phyloP scores from a whole-genome alignment of 2,113 vertebrate genomes.

The Gallinago media region DNA sequence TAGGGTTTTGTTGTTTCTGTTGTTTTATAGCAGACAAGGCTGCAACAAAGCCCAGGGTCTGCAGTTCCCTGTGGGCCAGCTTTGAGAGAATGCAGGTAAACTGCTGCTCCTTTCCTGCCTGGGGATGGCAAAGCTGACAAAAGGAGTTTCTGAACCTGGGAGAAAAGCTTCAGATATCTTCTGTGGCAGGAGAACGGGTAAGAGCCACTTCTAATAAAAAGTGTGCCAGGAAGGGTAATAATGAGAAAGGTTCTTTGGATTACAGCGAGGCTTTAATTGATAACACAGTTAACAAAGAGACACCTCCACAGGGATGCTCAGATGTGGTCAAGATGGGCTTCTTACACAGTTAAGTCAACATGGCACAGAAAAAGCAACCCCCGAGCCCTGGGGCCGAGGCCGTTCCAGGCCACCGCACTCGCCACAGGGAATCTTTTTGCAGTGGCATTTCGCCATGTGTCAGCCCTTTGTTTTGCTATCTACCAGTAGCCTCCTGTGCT shows the following conservation, averaged over 20 bases:
- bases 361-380: slow-evolving; percentile 39
- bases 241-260: slow-evolving; percentile 3
- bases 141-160: not conserved
- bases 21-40: not conserved
- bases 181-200: not conserved
- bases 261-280: slow-evolving; percentile 25
- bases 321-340: slow-evolving; percentile 51
- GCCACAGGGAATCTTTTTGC: not conserved
- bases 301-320: slow-evolving; percentile 46
- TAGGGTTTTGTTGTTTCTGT: not conserved
- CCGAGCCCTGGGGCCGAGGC: not conserved
- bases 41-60: not conserved
- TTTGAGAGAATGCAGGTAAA: not conserved
- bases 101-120: not conserved
- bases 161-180: not conserved
- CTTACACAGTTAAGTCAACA: slow-evolving; percentile 59
- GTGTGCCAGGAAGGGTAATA: not conserved
- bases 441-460: slow-evolving; percentile 32
- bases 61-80: not conserved
- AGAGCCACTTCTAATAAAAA: not conserved
- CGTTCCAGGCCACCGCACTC: slow-evolving; percentile 37
- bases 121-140: not conserved
- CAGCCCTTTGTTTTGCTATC: slow-evolving; percentile 36
- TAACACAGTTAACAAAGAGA: slow-evolving; percentile 50
- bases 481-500: not conserved